phyloP scores from a whole-genome alignment of 2,888 invertebrate genomes.

The Oligia strigilis region DNA sequence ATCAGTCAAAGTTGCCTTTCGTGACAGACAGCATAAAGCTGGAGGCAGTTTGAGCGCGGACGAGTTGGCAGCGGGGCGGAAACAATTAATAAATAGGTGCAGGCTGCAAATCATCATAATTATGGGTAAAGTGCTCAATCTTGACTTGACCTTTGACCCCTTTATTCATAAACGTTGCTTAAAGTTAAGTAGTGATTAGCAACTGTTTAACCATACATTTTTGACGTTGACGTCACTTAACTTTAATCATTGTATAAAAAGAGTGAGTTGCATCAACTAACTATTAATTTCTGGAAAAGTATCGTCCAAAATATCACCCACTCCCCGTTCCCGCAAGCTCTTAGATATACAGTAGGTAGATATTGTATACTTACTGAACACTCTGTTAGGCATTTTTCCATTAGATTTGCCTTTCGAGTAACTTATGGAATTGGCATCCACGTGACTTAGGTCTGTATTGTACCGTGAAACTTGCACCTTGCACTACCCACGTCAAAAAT shows the following conservation, averaged over 20 bases:
- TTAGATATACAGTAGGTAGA: neutral
- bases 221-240: neutral
- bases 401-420: neutral
- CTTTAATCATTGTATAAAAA: neutral
- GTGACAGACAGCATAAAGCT: constrained; percentile 65
- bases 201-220: neutral
- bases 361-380: neutral
- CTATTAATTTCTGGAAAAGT: neutral
- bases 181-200: no score
- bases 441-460: neutral
- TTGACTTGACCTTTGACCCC: neutral
- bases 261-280: no score
- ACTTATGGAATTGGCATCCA: neutral
- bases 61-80: neutral
- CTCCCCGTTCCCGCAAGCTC: neutral
- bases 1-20: constrained; percentile 80
- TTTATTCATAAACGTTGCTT: neutral
- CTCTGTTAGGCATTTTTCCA: neutral
- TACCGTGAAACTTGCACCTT: neutral
- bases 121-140: no score
- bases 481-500: neutral
- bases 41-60: constrained; percentile 56
- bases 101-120: neutral
- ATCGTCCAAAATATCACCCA: neutral
- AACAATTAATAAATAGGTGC: neutral